Conservation (phyloP, 1,140 invertebrate species). For the Periplaneta americana region DNA sequence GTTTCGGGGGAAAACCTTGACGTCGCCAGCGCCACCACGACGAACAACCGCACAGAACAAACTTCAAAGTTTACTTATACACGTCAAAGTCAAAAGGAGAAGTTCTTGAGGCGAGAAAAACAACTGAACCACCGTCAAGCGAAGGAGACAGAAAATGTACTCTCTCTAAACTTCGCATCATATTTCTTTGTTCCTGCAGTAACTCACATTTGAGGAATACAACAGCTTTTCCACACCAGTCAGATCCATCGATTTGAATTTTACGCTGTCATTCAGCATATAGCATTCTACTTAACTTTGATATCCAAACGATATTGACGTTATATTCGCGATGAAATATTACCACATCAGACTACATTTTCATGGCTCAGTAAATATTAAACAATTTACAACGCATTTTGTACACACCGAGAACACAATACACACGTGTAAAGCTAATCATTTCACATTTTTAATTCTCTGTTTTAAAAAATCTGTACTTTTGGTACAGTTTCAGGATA, state of each 20-base stretch:
- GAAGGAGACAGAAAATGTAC: not conserved
- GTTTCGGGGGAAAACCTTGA: not conserved
- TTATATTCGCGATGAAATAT: not conserved
- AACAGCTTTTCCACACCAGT: not conserved
- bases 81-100: not conserved
- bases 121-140: not conserved
- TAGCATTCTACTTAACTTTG: not conserved
- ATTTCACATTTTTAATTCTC: too few relatives aligned
- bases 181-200: not conserved
- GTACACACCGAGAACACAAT: too few relatives aligned
- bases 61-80: not conserved
- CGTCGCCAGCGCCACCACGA: not conserved
- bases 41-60: not conserved
- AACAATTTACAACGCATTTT: too few relatives aligned
- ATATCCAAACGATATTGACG: not conserved
- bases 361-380: not conserved
- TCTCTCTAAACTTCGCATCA: not conserved
- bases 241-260: not conserved
- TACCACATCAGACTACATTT: not conserved
- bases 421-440: too few relatives aligned
- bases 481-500: too few relatives aligned
- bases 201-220: not conserved
- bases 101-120: not conserved
- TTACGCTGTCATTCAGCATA: not conserved
- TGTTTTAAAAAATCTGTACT: too few relatives aligned